Conservation (phyloP, 1,140 invertebrate species). For the Orius insidiosus region DNA sequence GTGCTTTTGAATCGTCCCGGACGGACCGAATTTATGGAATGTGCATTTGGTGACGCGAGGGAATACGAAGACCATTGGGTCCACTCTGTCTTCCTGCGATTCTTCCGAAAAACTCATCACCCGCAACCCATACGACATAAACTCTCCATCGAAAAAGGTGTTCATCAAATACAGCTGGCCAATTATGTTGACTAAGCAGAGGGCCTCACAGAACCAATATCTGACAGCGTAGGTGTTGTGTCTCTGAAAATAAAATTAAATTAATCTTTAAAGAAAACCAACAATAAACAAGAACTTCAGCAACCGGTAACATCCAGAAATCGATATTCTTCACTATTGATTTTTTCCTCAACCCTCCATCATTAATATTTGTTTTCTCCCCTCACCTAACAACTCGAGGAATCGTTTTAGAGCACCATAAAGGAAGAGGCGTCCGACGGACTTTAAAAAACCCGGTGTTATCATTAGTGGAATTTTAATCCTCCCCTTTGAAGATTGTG, state of each 20-base stretch:
- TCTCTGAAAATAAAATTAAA: conserved; percentile 20
- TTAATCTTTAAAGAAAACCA: no score
- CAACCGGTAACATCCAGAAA: no score
- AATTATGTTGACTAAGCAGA: conserved; percentile 69
- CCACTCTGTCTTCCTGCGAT: conserved; percentile 61
- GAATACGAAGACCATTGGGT: conserved; percentile 86
- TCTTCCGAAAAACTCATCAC: conserved; percentile 59
- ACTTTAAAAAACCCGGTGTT: no score
- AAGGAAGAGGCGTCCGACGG: no score
- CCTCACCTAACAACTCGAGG: no score
- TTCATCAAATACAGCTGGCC: conserved; percentile 80
- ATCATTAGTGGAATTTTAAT: no score
- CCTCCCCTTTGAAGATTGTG: no score
- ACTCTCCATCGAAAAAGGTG: conserved; percentile 85
- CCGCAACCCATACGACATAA: conserved; percentile 60
- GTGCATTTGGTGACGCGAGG: conserved; percentile 78
- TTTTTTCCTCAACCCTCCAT: no score
- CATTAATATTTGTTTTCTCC: no score
- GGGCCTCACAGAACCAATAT: conserved; percentile 67
- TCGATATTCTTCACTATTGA: no score
- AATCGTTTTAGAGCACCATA: no score
- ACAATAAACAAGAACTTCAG: conserved; percentile 5
- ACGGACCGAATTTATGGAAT: conserved; percentile 79
- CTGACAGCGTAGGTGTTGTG: conserved; percentile 21
- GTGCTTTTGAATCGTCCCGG: conserved; percentile 66